Evolutionary conservation across 2,888 invertebrate genomes (phyloP).

Genomic region (Oscheius myriophilus): DNA sequence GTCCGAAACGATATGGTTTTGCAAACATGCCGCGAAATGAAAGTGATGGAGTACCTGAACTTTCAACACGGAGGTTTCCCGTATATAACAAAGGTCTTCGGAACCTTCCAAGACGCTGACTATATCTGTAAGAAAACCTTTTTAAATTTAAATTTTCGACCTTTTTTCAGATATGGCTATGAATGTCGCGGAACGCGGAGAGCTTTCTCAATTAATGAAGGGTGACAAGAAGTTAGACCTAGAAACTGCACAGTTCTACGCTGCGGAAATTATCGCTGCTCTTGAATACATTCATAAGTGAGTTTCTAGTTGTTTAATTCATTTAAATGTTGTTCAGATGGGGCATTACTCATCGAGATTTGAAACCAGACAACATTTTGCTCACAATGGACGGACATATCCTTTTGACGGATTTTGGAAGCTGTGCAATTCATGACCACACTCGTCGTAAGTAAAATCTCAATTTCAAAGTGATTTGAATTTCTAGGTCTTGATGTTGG

Average conservation of each 20-base stretch:
- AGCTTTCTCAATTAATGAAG: conserved; percentile 83
- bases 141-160: not conserved
- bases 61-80: conserved; percentile 77
- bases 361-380: conserved; percentile 97
- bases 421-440: conserved; percentile 1
- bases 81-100: conserved; percentile 91
- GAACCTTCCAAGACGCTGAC: conserved; percentile 93
- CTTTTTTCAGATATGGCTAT: conserved; percentile 83
- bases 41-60: conserved; percentile 86
- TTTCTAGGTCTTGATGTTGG: conserved; percentile 10
- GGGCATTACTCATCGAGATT: conserved; percentile 76
- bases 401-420: conserved; percentile 93
- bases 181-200: conserved; percentile 92
- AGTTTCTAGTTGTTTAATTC: not conserved
- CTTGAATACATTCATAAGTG: conserved; percentile 59
- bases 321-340: conserved; percentile 28
- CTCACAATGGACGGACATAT: conserved; percentile 95
- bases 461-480: not conserved
- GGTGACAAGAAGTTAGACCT: conserved; percentile 89
- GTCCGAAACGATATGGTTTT: conserved; percentile 72
- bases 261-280: conserved; percentile 79
- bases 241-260: conserved; percentile 89
- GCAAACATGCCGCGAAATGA: conserved; percentile 92
- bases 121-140: conserved; percentile 78
- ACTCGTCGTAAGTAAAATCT: conserved; percentile 2